These are phyloP conservation scores for Discoglossus pictus DNA, from an alignment of 2,797 vertebrate genomes.

Conservation along the genomic window DNA sequence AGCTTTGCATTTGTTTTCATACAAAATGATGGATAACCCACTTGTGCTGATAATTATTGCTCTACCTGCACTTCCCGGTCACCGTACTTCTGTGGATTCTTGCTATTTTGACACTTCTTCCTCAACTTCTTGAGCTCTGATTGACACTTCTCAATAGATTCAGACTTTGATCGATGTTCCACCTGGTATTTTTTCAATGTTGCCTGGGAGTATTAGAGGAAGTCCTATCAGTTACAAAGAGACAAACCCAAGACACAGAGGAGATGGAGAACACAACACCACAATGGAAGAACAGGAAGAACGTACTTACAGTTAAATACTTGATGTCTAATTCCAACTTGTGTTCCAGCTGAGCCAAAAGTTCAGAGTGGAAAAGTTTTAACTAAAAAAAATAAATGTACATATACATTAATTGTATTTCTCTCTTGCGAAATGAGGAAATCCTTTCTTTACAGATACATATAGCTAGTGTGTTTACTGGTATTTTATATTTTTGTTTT, in stretches of 20 bases:
- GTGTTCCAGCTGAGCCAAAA: slow-evolving; percentile 82
- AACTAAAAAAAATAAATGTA: slow-evolving; percentile 61
- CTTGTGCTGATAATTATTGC: too few relatives aligned
- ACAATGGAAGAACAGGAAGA: slow-evolving; percentile 23
- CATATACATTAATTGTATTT: too few relatives aligned
- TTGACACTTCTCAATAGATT: slow-evolving; percentile 83
- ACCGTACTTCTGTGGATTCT: slow-evolving; percentile 84
- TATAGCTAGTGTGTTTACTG: too few relatives aligned
- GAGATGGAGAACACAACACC: slow-evolving; percentile 18
- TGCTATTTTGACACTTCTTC: slow-evolving; percentile 81
- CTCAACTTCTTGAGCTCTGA: slow-evolving; percentile 84
- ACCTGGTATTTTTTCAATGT: slow-evolving; percentile 85
- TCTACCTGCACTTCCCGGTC: slow-evolving; percentile 84
- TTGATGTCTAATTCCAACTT: slow-evolving; percentile 84
- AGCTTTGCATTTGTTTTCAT: too few relatives aligned
- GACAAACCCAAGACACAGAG: slow-evolving; percentile 29
- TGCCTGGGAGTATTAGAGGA: slow-evolving; percentile 61
- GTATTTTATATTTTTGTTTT: too few relatives aligned
- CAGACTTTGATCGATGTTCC: slow-evolving; percentile 77
- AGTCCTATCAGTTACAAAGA: slow-evolving; percentile 23
- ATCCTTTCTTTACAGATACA: too few relatives aligned
- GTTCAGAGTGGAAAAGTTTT: slow-evolving; percentile 83
- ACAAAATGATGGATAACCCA: too few relatives aligned
- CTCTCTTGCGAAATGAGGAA: too few relatives aligned
- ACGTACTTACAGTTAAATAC: slow-evolving; percentile 68